phyloP scores from a whole-genome alignment of 1,140 invertebrate genomes.

The Drosophila sturtevanti region DNA sequence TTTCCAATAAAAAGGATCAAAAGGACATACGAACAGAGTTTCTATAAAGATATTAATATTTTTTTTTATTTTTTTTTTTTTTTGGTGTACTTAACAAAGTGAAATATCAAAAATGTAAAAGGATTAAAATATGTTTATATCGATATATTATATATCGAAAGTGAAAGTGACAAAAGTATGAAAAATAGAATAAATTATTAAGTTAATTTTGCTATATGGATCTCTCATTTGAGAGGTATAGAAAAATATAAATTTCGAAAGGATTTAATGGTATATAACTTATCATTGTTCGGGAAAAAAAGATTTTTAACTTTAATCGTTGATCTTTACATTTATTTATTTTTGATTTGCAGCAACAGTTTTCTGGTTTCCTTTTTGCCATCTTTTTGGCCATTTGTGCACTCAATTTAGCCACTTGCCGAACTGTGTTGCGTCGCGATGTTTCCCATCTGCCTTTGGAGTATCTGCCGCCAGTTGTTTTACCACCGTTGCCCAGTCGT shows the following conservation, averaged over 20 bases:
- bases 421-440: constrained; percentile 44
- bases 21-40: background rate
- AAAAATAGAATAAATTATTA: too few relatives aligned
- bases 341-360: constrained; percentile 29
- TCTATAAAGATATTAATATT: background rate
- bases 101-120: too few relatives aligned
- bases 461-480: constrained; percentile 62
- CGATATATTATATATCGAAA: too few relatives aligned
- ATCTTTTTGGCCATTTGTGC: constrained; percentile 27
- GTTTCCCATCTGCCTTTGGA: constrained; percentile 65
- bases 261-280: too few relatives aligned
- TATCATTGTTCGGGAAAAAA: too few relatives aligned
- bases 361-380: constrained; percentile 5
- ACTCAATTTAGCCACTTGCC: constrained; percentile 20
- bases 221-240: too few relatives aligned
- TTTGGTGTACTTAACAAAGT: background rate
- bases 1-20: background rate
- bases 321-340: background rate
- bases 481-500: constrained; percentile 66
- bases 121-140: too few relatives aligned
- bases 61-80: background rate
- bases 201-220: too few relatives aligned
- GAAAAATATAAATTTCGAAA: too few relatives aligned
- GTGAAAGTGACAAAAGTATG: too few relatives aligned
- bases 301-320: background rate